phyloP scores from a whole-genome alignment of 2,888 invertebrate genomes.

The Zygothrica quintamaculata region DNA sequence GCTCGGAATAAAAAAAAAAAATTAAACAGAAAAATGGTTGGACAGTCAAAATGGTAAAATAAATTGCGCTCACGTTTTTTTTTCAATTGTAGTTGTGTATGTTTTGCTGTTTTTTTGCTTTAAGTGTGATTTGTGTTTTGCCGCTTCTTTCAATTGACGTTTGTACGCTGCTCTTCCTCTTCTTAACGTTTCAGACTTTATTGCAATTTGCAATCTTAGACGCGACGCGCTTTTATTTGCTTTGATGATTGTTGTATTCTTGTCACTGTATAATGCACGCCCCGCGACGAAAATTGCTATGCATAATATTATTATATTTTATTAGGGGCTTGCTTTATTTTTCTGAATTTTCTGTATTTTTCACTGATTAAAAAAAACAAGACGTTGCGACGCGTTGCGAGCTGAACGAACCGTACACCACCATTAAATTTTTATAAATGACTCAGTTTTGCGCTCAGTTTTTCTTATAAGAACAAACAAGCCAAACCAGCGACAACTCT shows the following conservation, averaged over 20 bases:
- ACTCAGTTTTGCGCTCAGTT: conserved; percentile 63
- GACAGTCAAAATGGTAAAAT: conserved; percentile 44
- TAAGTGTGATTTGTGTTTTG: conserved; percentile 53
- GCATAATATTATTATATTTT: conserved; percentile 40
- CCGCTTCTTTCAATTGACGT: conserved; percentile 61
- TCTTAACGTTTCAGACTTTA: conserved; percentile 57
- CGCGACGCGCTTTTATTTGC: conserved; percentile 51
- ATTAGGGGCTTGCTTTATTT: conserved; percentile 47
- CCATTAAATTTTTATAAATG: conserved; percentile 82
- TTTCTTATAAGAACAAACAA: conserved; percentile 59
- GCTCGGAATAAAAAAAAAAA: conserved; percentile 28
- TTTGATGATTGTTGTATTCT: conserved; percentile 25
- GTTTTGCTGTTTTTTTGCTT: conserved; percentile 25
- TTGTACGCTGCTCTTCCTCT: conserved; percentile 55
- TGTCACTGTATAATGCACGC: conserved; percentile 48
- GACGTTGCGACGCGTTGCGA: conserved; percentile 69
- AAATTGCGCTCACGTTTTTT: conserved; percentile 61
- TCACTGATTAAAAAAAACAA: conserved; percentile 62
- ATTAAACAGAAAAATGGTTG: conserved; percentile 26
- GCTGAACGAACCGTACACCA: conserved; percentile 80
- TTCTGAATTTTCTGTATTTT: conserved; percentile 56
- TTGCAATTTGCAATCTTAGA: conserved; percentile 59
- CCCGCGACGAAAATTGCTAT: conserved; percentile 44
- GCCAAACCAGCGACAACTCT: conserved; percentile 25
- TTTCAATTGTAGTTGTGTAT: conserved; percentile 52